phyloP scores from a whole-genome alignment of 1,140 invertebrate genomes.

The Asobara japonica region DNA sequence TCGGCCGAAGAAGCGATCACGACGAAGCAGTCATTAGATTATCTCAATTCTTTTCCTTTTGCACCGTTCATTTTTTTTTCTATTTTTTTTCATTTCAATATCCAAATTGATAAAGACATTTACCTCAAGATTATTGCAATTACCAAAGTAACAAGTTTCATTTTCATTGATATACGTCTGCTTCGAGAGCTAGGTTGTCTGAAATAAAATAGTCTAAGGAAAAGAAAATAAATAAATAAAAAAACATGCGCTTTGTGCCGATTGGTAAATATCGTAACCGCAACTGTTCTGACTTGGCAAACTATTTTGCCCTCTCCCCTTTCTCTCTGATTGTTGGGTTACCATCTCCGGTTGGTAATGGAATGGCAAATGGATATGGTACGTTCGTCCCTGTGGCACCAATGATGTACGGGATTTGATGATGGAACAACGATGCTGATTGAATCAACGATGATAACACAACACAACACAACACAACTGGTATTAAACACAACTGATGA shows the following conservation, averaged over 20 bases:
- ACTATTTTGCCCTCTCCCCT: slow-evolving; percentile 79
- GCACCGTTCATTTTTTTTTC: not conserved
- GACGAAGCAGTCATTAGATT: slow-evolving; percentile 9
- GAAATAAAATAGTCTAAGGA: not conserved
- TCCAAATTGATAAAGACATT: not conserved
- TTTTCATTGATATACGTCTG: not conserved
- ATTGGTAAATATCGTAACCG: slow-evolving; percentile 65
- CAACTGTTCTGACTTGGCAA: slow-evolving; percentile 82
- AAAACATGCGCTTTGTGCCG: slow-evolving; percentile 57
- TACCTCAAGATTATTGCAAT: not conserved
- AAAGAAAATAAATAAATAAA: slow-evolving; percentile 34
- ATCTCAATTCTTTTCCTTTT: not conserved
- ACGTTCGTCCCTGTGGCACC: slow-evolving; percentile 46
- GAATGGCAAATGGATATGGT: slow-evolving; percentile 61
- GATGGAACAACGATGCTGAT: slow-evolving; percentile 37
- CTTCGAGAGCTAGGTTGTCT: not conserved
- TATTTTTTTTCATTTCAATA: not conserved
- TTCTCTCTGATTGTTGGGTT: slow-evolving; percentile 83
- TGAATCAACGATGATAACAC: slow-evolving; percentile 24
- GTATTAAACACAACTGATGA: slow-evolving; percentile 1
- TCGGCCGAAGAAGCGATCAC: slow-evolving; percentile 10
- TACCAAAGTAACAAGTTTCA: not conserved
- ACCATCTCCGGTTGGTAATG: slow-evolving; percentile 69
- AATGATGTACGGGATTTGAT: slow-evolving; percentile 45
- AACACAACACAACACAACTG: slow-evolving; percentile 17